phyloP scores from a whole-genome alignment of 2,113 vertebrate species.

The Hippopotamus amphibius region DNA sequence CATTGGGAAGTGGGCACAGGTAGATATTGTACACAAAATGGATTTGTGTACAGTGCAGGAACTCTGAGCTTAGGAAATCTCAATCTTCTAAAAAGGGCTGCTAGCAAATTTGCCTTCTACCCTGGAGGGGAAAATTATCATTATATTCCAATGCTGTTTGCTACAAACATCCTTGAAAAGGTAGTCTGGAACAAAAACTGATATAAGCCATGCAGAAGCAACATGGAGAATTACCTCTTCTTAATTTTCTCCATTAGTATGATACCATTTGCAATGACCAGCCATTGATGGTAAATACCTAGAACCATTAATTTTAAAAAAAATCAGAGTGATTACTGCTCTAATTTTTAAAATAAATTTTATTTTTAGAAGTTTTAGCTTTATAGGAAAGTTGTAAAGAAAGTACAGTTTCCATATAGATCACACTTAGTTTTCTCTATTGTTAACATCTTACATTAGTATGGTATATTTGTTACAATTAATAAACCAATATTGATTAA shows the following conservation, averaged over 20 bases:
- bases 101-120: background rate
- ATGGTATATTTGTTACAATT: background rate
- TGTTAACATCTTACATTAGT: background rate
- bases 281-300: background rate
- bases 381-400: background rate
- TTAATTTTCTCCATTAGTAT: background rate
- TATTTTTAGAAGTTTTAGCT: background rate
- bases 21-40: background rate
- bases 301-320: background rate
- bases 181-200: background rate
- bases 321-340: background rate
- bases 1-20: background rate
- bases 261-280: background rate
- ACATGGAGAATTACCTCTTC: background rate
- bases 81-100: background rate
- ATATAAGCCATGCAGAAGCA: background rate
- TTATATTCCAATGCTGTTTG: background rate
- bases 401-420: background rate
- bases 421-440: background rate
- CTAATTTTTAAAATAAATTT: background rate
- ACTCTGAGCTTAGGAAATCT: background rate
- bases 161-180: background rate
- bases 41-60: background rate
- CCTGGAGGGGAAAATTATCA: background rate
- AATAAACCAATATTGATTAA: background rate